Evolutionary conservation across 1,140 invertebrate genomes (phyloP), one percentile per base, ranked within the genome.

Genomic region (Papilio helenus): DNA sequence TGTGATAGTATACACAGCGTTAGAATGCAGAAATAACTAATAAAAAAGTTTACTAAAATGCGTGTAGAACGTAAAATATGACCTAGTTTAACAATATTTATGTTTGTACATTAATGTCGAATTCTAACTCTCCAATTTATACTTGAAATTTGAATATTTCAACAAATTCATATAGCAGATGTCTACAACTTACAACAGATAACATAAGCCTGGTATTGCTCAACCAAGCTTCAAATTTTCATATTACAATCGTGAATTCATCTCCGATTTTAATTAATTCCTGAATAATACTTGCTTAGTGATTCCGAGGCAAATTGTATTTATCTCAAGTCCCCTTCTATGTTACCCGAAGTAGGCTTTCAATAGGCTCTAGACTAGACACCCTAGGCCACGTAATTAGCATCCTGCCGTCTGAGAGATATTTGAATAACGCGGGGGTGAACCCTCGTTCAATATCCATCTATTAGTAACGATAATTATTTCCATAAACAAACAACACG

Each of bases 381-480:
- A 90, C 89, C 89, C 90, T 90, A 91, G 89, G 88, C 82, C 82
- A 80, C 84, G 89, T 91, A 92, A 92, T 92, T 92, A 92, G 90
- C 89, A 90, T 90, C 89, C 86, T 88, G 84, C 89, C 85, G 88
- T 89, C 89, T 90, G 89, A 84, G 88, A 90, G 89, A 90, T 89
- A 92, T 91, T 92, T 92, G 90, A 91, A 92, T 90, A 90, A 87
- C 85, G 86, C 82, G 68, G 85, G 88, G 88, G 81, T 83, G 79
- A 78, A n/a, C n/a, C n/a, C n/a, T n/a, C n/a, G n/a, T n/a, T n/a
- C n/a, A n/a, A n/a, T n/a, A n/a, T n/a, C n/a, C n/a, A n/a, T n/a
- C n/a, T n/a, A n/a, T n/a, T n/a, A n/a, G n/a, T n/a, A n/a, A n/a
- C n/a, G n/a, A n/a, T n/a, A n/a, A n/a, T n/a, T n/a, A n/a, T n/a